phyloP scores from a whole-genome alignment of 2,113 vertebrate species.

The Xenotilapia leptura region DNA sequence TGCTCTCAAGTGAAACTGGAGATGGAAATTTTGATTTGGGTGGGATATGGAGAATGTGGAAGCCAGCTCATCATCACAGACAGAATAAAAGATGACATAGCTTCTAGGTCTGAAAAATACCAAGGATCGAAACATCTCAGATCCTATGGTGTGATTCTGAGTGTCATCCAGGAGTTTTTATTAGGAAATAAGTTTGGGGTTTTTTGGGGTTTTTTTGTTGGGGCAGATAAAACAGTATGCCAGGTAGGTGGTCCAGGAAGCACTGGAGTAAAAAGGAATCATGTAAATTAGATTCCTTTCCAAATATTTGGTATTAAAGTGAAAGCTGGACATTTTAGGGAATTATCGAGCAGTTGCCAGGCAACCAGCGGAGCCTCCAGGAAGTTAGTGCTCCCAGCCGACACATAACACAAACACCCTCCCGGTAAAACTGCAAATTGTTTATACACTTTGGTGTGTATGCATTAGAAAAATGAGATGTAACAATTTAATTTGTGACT shows the following conservation, averaged over 20 bases:
- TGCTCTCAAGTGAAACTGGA: neutral
- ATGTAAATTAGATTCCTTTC: neutral
- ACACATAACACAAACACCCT: neutral
- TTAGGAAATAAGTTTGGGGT: rapidly evolving
- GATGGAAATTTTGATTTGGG: neutral
- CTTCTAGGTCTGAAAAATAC: neutral
- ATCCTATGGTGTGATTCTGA: neutral
- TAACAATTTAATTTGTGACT: neutral
- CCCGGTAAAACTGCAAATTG: neutral
- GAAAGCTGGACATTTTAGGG: neutral
- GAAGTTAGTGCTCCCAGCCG: neutral
- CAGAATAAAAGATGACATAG: neutral
- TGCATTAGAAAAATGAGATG: neutral
- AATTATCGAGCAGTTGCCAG: neutral
- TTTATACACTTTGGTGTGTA: neutral
- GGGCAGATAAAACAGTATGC: neutral
- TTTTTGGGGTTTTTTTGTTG: rapidly evolving
- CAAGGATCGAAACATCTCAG: conserved; percentile 2
- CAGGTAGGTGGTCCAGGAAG: neutral
- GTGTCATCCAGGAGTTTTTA: neutral
- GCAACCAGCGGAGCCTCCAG: neutral
- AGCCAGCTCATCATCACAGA: neutral
- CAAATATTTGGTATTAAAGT: neutral
- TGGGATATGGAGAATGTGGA: neutral
- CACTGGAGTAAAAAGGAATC: neutral